Percentiles rank a stretch among this genome's conserved stretches.
These are phyloP conservation scores for Acropternis orthonyx DNA, from an alignment of 2,797 vertebrate species.

Conservation along the genomic window DNA sequence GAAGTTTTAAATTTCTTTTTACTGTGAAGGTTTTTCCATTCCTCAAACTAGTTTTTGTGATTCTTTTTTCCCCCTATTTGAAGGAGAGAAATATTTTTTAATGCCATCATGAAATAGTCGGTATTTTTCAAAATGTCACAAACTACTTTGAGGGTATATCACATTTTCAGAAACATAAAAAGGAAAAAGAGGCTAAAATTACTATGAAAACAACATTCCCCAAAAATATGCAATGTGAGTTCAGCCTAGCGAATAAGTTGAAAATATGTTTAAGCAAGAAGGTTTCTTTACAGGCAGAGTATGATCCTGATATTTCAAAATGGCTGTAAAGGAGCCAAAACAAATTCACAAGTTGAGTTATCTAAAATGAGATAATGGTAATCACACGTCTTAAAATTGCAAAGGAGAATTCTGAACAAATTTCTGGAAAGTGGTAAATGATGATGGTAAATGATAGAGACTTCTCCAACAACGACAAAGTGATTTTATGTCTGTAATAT, in stretches of 20 bases:
- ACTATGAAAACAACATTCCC: neutral
- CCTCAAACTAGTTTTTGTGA: neutral
- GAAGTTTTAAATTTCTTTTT: neutral
- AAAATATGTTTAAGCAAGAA: neutral
- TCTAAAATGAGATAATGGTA: neutral
- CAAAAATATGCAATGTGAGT: neutral
- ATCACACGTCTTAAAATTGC: slow-evolving; percentile 2
- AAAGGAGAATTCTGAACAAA: slow-evolving; percentile 2
- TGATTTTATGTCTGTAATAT: neutral
- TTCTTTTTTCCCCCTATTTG: neutral
- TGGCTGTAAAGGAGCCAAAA: neutral
- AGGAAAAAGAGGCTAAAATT: neutral
- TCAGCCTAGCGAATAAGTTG: neutral
- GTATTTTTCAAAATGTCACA: neutral
- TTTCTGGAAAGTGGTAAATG: slow-evolving; percentile 14
- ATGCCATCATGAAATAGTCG: neutral
- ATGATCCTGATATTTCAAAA: neutral
- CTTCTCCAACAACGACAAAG: neutral
- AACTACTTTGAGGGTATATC: neutral
- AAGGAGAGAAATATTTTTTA: neutral
- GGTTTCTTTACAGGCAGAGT: neutral
- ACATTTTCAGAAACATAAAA: neutral
- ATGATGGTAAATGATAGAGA: neutral
- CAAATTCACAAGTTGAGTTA: neutral
- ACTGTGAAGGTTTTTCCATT: neutral